phyloP scores from a whole-genome alignment of 2,888 invertebrate genomes.

The Cheilosia vulpina region DNA sequence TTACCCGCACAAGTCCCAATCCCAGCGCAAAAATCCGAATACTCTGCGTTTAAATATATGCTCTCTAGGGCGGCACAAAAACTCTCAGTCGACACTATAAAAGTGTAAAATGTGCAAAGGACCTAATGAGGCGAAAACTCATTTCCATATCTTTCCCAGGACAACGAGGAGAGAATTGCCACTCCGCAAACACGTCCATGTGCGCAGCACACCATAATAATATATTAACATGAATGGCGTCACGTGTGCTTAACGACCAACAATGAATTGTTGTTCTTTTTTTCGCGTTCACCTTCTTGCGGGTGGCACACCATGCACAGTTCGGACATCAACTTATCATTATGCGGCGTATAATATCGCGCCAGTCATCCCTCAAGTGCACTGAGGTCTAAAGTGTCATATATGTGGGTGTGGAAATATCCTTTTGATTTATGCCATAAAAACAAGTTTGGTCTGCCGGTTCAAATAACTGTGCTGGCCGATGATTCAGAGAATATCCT shows the following conservation, averaged over 20 bases:
- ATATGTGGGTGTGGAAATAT: slow-evolving; percentile 6
- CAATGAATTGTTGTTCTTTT: slow-evolving; percentile 21
- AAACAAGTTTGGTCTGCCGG: neutral
- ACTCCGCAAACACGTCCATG: slow-evolving; percentile 51
- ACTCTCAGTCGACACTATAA: slow-evolving; percentile 34
- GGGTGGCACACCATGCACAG: slow-evolving; percentile 37
- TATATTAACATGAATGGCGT: slow-evolving; percentile 66
- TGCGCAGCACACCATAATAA: slow-evolving; percentile 43
- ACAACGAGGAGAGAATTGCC: slow-evolving; percentile 38
- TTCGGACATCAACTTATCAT: slow-evolving; percentile 35
- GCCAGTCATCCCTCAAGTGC: slow-evolving; percentile 23
- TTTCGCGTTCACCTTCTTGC: slow-evolving; percentile 33
- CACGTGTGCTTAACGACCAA: slow-evolving; percentile 74
- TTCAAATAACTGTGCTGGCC: neutral
- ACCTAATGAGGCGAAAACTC: slow-evolving; percentile 65
- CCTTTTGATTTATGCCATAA: slow-evolving; percentile 54
- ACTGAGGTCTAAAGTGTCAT: slow-evolving; percentile 26
- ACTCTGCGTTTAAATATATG: neutral
- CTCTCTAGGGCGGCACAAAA: slow-evolving; percentile 32
- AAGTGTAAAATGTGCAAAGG: slow-evolving; percentile 53
- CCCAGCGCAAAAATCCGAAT: slow-evolving; percentile 51
- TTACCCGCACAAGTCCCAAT: slow-evolving; percentile 47
- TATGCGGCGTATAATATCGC: slow-evolving; percentile 28
- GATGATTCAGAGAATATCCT: neutral
- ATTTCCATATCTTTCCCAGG: slow-evolving; percentile 49